Evolutionary conservation across 92 coral and sea anemone genomes (phyloP).

Genomic region (Isaurus tuberculatus): DNA sequence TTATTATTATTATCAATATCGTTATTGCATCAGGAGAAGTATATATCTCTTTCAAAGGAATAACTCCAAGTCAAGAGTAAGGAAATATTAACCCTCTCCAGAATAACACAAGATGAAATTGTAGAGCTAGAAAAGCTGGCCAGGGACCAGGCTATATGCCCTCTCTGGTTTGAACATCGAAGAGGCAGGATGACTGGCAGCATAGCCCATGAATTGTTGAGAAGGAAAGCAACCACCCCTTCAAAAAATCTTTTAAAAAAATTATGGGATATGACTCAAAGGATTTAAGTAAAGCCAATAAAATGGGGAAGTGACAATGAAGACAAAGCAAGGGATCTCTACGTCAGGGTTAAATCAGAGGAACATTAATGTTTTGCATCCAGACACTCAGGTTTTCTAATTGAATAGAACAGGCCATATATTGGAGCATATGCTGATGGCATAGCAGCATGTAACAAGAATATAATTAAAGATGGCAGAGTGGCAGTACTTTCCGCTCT

Average conservation of each 20-base stretch:
- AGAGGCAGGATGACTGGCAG: constrained; percentile 42
- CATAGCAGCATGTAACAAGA: constrained; percentile 40
- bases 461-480: constrained; percentile 26
- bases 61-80: constrained; percentile 8
- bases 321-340: constrained; percentile 34
- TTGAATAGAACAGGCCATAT: constrained; percentile 33
- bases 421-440: constrained; percentile 56
- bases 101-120: constrained; percentile 20
- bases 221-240: constrained; percentile 33
- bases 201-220: constrained; percentile 26
- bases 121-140: constrained; percentile 42
- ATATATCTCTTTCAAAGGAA: background rate
- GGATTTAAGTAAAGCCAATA: constrained; percentile 19
- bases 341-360: constrained; percentile 10
- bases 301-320: constrained; percentile 52
- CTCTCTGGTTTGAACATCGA: constrained; percentile 49
- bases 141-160: constrained; percentile 35
- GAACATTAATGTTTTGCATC: constrained; percentile 33
- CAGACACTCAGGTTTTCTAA: constrained; percentile 38
- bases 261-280: constrained; percentile 47
- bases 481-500: background rate
- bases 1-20: background rate
- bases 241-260: constrained; percentile 41
- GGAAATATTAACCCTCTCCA: constrained; percentile 26
- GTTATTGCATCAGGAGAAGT: constrained; percentile 24